Evolutionary conservation across 2,113 vertebrate genomes (phyloP), one percentile per base, ranked within the genome.

Genomic region (Falco punctatus): DNA sequence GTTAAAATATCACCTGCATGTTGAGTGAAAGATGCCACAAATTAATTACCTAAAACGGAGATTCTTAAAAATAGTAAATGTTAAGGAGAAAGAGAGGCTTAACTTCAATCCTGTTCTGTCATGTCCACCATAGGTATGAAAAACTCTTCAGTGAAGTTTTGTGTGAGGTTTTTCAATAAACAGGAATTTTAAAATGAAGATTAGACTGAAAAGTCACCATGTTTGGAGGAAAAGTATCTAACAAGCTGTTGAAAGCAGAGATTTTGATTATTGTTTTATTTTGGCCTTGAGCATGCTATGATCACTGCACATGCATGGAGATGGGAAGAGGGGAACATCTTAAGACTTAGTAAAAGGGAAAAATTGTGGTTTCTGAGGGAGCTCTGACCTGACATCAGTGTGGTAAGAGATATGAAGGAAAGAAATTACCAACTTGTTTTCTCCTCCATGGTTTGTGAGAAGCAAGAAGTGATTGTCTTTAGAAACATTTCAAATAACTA

Each of bases 221-320:
- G 67, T 77, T 59, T 58, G 6, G 4, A 35, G 9, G 11, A 38
- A 46, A 83, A 93, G 15, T 64, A 40, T 66, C 33, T 40, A 77
- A 24, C 1, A 11, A 32, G 18, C 2, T 42, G 2, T 32, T 72
- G 58, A 80, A 65, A 82, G 5, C 21, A 61, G 26, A 59, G 13
- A 48, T 86, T 35, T 73, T 19, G 55, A 38, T 35, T 24, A 18
- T 55, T 81, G 3, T 38, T 92, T 90, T 44, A 3, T 69, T 46
- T 32, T 80, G 30, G 11, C 30, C 23, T 81, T 49, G 49, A 57
- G 1, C 16, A 14, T 42, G 9, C 8, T 35, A 14, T 49, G 30
- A 8, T 8, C 6, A 44, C 15, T 69, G 28, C 4, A 5, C 1
- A 2, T 9, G 10, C 22, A n/a, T 8, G 5, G n/a, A 85, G 6